phyloP scores from a whole-genome alignment of 2,113 vertebrate species.

The Okapia johnstoni region DNA sequence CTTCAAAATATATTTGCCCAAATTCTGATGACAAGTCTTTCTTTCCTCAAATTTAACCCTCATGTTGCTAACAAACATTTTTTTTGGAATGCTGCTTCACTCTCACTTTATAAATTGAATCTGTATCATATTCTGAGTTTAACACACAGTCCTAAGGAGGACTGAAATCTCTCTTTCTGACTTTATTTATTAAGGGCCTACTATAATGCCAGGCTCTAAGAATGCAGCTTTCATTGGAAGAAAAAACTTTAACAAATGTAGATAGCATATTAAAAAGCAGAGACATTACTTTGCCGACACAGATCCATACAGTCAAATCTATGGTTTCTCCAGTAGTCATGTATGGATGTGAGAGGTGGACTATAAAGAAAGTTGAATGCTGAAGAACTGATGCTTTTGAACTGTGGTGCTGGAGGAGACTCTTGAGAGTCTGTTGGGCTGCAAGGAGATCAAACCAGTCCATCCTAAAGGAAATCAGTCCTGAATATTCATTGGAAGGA shows the following conservation, averaged over 20 bases:
- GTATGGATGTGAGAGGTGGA: background rate
- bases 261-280: background rate
- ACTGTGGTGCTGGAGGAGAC: background rate
- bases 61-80: background rate
- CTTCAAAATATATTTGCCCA: background rate
- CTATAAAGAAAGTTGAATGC: background rate
- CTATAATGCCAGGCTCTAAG: background rate
- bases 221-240: background rate
- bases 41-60: background rate
- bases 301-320: background rate
- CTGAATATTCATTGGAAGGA: background rate
- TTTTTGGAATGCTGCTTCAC: background rate
- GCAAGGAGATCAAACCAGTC: background rate
- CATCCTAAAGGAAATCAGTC: background rate
- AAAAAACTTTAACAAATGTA: background rate
- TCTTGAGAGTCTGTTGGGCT: background rate
- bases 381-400: background rate
- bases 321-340: background rate
- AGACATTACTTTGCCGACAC: background rate
- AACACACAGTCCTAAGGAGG: background rate
- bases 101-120: background rate
- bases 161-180: background rate
- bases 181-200: background rate
- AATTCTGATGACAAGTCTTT: background rate
- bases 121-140: background rate